A percentile compares a stretch with the other conserved stretches of the same genome.
Evolutionary conservation across 2,888 invertebrate genomes (phyloP).

Genomic region (Bombylius discolor): DNA sequence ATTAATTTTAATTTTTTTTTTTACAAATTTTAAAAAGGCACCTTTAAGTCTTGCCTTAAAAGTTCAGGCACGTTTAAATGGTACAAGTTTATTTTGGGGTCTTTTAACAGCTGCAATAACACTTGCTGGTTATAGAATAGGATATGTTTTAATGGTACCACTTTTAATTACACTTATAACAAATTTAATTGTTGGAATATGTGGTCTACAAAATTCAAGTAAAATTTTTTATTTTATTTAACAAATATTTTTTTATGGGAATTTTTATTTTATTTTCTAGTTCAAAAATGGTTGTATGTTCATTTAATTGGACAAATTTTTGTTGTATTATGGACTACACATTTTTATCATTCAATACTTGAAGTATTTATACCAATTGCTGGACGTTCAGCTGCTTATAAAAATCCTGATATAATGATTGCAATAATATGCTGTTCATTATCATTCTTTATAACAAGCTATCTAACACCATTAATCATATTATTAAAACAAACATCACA

Average conservation of each 20-base stretch:
- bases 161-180: slow-evolving; percentile 20
- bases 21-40: slow-evolving; percentile 13
- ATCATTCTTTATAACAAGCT: slow-evolving; percentile 32
- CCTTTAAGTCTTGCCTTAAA: slow-evolving; percentile 25
- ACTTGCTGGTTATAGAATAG: slow-evolving; percentile 22
- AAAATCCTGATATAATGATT: slow-evolving; percentile 38
- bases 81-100: slow-evolving; percentile 25
- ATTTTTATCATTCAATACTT: slow-evolving; percentile 22
- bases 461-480: slow-evolving; percentile 27
- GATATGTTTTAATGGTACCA: slow-evolving; percentile 22
- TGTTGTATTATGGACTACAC: slow-evolving; percentile 23
- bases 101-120: slow-evolving; percentile 22
- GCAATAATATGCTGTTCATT: slow-evolving; percentile 30
- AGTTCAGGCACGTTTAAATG: slow-evolving; percentile 24
- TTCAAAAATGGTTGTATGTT: slow-evolving; percentile 24
- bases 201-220: slow-evolving; percentile 24
- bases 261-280: slow-evolving; percentile 13
- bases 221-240: slow-evolving; percentile 3
- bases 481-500: slow-evolving; percentile 22
- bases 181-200: slow-evolving; percentile 19
- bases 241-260: background rate
- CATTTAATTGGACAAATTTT: slow-evolving; percentile 24
- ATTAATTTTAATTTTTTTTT: background rate
- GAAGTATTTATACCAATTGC: slow-evolving; percentile 35
- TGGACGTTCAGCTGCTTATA: slow-evolving; percentile 36